Base-by-base conservation (phyloP, 2,888 invertebrate genomes). In the Ennomos erosarius region DNA sequence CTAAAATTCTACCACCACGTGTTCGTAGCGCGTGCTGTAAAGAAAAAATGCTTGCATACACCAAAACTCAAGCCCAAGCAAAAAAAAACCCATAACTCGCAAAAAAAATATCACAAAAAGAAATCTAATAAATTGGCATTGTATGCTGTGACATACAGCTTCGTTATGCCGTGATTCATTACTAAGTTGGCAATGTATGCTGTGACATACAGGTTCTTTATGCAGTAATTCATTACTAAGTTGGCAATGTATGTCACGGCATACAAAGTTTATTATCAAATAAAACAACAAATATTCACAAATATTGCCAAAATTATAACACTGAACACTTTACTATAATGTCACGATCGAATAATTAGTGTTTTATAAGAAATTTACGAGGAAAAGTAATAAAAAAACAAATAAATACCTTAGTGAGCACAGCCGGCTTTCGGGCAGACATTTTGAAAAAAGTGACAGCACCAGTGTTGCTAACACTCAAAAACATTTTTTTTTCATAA, bases 191-290 rank as follows among this genome's bases (percentile, higher is more conserved):
- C n/a, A n/a, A 44, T 44, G 44, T 56, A 56, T 56, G 46, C 39
- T 46, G 51, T 56, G 26, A 56, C 50, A 50, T 50, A 51, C 51
- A 56, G 39, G 5, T 56, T 46, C 37, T 35, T 50, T 56, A 51
- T 45, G 46, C 45, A 46, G 44, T 56, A 12, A 45, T 45, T 45
- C 45, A 57, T 52, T 48, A 52, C 38, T 52, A 61, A 53, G 38
- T 49, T 61, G 48, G 61, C 54, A 56, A 39, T 57, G 57, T 62
- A 53, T 57, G 56, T 45, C 53, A 54, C 46, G 34, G 45, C 57
- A 57, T 62, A 56, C 54, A 54, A 49, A 53, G 40, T 61, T 52
- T 53, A 45, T 50, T 38, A 45, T 44, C 45, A 47, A 52, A 52
- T 52, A 56, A 53, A 52, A 57, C 52, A 57, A 56, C 43, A 47